Evolutionary conservation across 2,797 vertebrate species (phyloP).

Genomic region (Notolabrus celidotus): DNA sequence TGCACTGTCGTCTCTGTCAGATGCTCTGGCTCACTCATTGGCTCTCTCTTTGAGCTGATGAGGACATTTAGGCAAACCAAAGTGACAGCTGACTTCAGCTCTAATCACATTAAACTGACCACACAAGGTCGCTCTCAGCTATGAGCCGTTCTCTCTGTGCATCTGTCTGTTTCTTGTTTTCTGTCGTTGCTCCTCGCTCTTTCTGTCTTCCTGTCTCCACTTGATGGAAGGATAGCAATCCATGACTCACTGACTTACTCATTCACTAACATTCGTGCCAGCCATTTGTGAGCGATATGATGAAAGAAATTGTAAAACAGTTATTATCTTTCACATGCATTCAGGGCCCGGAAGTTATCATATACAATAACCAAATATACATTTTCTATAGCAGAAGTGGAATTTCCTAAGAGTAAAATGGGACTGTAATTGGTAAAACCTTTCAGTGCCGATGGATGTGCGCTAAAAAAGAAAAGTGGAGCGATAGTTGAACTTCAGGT

Average conservation of each 20-base stretch:
- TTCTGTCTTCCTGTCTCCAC: conserved; percentile 49
- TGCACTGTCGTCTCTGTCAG: conserved; percentile 32
- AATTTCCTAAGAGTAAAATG: too few relatives aligned
- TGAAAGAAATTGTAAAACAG: conserved; percentile 44
- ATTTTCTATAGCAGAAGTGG: conserved; percentile 3
- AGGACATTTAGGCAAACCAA: conserved; percentile 70
- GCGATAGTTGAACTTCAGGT: too few relatives aligned
- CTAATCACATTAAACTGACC: conserved; percentile 79
- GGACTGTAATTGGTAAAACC: too few relatives aligned
- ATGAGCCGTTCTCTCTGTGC: conserved; percentile 54
- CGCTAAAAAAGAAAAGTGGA: too few relatives aligned
- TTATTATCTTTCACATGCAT: conserved; percentile 11
- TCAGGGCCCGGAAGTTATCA: conserved; percentile 2
- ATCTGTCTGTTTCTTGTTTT: conserved; percentile 54
- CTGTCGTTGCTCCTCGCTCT: conserved; percentile 32
- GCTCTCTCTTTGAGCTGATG: conserved; percentile 51
- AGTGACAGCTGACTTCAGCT: conserved; percentile 81
- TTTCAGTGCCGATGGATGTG: too few relatives aligned
- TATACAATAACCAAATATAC: not conserved
- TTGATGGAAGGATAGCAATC: conserved; percentile 65
- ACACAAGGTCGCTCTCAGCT: conserved; percentile 71
- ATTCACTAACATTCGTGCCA: conserved; percentile 59
- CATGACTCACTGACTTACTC: conserved; percentile 67
- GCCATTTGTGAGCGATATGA: conserved; percentile 41
- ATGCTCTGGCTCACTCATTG: conserved; percentile 44